Conservation (phyloP, 2,797 vertebrate species). For the Pipistrellus pipistrellus region DNA sequence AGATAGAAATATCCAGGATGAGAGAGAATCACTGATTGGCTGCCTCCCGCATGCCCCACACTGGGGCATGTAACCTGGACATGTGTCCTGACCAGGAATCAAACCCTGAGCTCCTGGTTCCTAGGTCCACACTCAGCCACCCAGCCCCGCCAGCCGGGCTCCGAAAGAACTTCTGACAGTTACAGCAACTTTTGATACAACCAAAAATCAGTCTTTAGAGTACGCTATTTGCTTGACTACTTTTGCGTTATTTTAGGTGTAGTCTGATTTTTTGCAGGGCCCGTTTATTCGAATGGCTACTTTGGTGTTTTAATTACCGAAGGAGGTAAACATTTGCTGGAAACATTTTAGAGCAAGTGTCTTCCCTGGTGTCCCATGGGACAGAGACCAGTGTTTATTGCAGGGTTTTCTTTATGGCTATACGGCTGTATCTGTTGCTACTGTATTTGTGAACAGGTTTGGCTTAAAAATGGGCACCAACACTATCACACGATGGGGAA, state of each 20-base stretch:
- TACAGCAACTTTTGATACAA: background rate
- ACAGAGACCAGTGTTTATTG: background rate
- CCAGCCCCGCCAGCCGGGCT: background rate
- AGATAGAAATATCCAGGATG: background rate
- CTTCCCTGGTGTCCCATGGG: background rate
- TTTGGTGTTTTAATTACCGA: background rate
- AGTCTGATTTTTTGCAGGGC: background rate
- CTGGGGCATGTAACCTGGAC: background rate
- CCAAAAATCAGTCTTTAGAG: background rate
- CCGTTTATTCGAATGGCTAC: constrained; percentile 4
- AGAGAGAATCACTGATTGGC: background rate
- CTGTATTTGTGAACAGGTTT: background rate
- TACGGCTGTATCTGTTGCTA: background rate
- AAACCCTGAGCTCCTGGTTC: background rate
- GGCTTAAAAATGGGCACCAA: background rate
- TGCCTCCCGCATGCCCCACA: too few relatives aligned
- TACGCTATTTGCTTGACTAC: background rate
- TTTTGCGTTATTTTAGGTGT: constrained; percentile 3
- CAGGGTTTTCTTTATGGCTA: background rate
- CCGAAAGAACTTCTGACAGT: background rate
- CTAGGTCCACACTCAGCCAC: background rate
- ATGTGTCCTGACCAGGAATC: background rate
- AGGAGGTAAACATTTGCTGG: background rate
- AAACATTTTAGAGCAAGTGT: constrained; percentile 7
- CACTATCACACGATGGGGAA: background rate